Evolutionary conservation across 92 coral and sea anemone species (phyloP).

Genomic region (Siderastrea siderea): DNA sequence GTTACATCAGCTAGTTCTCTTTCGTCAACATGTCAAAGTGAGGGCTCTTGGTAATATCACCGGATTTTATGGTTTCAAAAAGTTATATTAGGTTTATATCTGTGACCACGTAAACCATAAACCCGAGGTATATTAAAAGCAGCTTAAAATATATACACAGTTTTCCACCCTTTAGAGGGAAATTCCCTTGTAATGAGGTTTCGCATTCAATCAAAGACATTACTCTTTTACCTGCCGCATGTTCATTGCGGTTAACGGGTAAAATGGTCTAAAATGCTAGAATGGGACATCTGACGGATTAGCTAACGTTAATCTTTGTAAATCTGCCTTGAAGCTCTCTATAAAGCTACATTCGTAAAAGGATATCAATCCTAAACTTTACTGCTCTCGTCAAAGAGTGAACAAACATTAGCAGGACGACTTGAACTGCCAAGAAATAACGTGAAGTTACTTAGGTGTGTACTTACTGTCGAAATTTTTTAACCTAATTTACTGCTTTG

Average conservation of each 20-base stretch:
- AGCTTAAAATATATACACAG: neutral
- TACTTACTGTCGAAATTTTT: too few relatives aligned
- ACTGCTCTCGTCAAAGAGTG: too few relatives aligned
- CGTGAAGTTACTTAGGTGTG: too few relatives aligned
- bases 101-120: neutral
- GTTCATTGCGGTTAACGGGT: neutral
- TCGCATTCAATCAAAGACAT: too few relatives aligned
- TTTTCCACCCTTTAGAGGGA: neutral
- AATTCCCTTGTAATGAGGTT: neutral
- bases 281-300: neutral
- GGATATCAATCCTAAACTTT: neutral
- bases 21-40: too few relatives aligned
- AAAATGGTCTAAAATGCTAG: neutral
- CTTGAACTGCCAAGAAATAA: too few relatives aligned
- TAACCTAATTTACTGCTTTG: too few relatives aligned
- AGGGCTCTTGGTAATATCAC: too few relatives aligned
- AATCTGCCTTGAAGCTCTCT: neutral
- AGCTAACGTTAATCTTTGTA: neutral
- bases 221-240: neutral
- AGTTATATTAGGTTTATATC: too few relatives aligned
- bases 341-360: neutral
- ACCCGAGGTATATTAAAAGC: neutral
- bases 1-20: too few relatives aligned
- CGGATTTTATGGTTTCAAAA: too few relatives aligned
- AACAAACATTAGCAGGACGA: too few relatives aligned